Conservation (phyloP, 2,113 vertebrate species). For the Ctenomys sociabilis region DNA sequence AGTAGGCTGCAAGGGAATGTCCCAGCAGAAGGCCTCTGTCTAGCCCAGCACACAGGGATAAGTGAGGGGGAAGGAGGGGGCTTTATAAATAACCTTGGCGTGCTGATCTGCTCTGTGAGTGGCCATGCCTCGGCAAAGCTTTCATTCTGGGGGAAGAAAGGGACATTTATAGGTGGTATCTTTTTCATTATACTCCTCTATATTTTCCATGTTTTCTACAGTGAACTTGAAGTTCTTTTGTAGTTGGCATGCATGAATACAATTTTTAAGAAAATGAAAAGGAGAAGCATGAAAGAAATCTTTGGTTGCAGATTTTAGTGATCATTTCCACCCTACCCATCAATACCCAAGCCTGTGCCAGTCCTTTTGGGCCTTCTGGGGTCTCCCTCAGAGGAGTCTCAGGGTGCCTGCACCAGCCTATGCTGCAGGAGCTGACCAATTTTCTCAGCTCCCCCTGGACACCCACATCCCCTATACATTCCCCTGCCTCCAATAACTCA, state of each 20-base stretch:
- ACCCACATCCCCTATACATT: neutral
- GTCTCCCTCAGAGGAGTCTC: too few species aligned
- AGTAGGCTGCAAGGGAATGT: conserved; percentile 72
- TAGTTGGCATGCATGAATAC: neutral
- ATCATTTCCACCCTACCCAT: neutral
- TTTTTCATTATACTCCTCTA: neutral
- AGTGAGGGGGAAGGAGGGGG: conserved; percentile 13
- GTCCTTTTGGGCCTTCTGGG: neutral
- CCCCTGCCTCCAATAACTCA: neutral
- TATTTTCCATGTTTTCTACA: neutral
- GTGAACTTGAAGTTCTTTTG: conserved; percentile 36
- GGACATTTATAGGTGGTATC: neutral
- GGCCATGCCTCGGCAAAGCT: conserved; percentile 35
- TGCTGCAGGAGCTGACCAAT: neutral
- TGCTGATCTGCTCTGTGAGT: neutral
- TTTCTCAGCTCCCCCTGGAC: neutral
- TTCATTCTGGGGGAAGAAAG: neutral
- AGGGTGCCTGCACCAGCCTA: neutral
- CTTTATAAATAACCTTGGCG: conserved; percentile 54
- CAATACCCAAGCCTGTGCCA: too few species aligned
- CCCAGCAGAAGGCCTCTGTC: conserved; percentile 65
- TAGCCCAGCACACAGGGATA: neutral
- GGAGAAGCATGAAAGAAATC: neutral
- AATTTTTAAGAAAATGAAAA: neutral
- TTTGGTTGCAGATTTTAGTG: neutral